A percentile compares a stretch with the other conserved stretches of the same genome.
Conservation (phyloP, 1,140 invertebrate genomes). For the Centruroides vittatus region DNA sequence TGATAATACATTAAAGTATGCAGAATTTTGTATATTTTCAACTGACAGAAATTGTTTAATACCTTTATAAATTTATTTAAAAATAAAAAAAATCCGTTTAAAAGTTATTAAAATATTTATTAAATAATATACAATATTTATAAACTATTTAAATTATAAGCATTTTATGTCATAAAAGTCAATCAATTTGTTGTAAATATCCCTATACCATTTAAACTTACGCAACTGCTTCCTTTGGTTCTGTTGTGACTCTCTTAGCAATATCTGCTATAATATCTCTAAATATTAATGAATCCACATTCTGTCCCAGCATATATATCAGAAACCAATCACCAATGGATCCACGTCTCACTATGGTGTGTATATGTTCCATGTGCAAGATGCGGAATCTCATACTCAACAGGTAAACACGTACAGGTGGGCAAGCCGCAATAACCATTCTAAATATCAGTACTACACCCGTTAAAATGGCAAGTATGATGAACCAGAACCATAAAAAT, state of each 20-base stretch:
- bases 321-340: conserved; percentile 93
- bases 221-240: conserved; percentile 33
- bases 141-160: too few relatives aligned
- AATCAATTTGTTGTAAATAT: too few relatives aligned
- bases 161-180: too few relatives aligned
- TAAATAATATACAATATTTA: too few relatives aligned
- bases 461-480: conserved; percentile 55
- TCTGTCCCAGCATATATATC: conserved; percentile 86
- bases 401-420: conserved; percentile 74
- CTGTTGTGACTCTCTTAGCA: conserved; percentile 49
- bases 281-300: conserved; percentile 87
- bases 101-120: too few relatives aligned
- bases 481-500: conserved; percentile 83
- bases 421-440: conserved; percentile 55
- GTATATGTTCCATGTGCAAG: conserved; percentile 71
- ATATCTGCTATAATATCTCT: conserved; percentile 79
- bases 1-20: neutral
- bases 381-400: conserved; percentile 71
- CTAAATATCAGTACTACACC: conserved; percentile 59
- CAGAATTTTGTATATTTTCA: too few relatives aligned
- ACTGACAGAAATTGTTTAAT: too few relatives aligned
- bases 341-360: conserved; percentile 73
- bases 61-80: too few relatives aligned
- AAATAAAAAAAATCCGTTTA: conserved; percentile 7
- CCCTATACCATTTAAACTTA: neutral